Percentiles rank a stretch among this genome's conserved stretches.
These are phyloP conservation scores for Hozukius guyotensis DNA, from an alignment of 2,797 vertebrate species.

Conservation along the genomic window DNA sequence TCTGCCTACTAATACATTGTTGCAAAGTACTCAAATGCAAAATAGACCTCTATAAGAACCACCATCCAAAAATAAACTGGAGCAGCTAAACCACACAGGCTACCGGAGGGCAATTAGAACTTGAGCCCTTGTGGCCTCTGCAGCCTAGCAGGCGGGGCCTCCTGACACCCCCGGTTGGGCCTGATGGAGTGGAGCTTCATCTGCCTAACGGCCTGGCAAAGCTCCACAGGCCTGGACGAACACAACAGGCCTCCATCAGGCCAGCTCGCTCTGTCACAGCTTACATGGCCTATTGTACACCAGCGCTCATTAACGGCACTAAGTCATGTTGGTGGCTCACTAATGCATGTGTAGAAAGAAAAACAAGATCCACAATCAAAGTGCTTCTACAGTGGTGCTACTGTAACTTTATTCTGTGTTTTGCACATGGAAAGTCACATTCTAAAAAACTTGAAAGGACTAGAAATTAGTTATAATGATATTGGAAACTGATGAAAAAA, in stretches of 20 bases:
- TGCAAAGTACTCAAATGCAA: neutral
- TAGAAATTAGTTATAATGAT: conserved; percentile 12
- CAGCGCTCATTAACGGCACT: conserved; percentile 77
- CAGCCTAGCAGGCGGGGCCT: conserved; percentile 60
- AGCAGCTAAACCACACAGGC: conserved; percentile 54
- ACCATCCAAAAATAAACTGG: conserved; percentile 46
- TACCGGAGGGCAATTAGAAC: conserved; percentile 69
- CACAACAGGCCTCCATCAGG: conserved; percentile 77
- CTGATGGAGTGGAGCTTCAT: conserved; percentile 87
- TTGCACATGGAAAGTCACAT: conserved; percentile 50
- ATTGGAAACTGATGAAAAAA: conserved; percentile 17
- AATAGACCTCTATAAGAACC: conserved; percentile 23
- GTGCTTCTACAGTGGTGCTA: conserved; percentile 38
- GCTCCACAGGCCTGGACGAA: conserved; percentile 74
- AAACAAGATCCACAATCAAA: conserved; percentile 51
- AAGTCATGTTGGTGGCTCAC: conserved; percentile 65
- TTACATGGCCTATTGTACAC: conserved; percentile 75
- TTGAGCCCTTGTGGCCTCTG: conserved; percentile 53
- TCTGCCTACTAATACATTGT: neutral
- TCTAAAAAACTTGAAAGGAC: conserved; percentile 49
- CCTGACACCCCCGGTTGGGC: conserved; percentile 78
- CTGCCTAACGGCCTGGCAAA: conserved; percentile 85
- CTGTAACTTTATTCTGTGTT: conserved; percentile 68
- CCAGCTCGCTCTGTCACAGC: conserved; percentile 66
- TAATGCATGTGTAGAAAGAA: conserved; percentile 61